Conservation (phyloP, 2,888 invertebrate species). For the Ryuthela nishihirai region DNA sequence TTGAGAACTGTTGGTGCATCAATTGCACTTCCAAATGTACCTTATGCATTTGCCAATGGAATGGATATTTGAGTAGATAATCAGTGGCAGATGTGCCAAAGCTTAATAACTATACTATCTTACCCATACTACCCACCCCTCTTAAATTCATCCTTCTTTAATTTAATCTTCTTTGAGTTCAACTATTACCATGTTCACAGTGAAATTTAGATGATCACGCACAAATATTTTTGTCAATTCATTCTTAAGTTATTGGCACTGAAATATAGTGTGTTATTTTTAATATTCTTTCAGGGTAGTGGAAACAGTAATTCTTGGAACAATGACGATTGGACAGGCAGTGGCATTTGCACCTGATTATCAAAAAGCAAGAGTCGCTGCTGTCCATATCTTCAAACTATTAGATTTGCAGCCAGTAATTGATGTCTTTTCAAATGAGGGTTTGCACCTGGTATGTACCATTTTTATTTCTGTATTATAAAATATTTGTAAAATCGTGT, state of each 20-base stretch:
- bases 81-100: too few relatives aligned
- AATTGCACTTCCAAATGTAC: too few relatives aligned
- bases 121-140: too few relatives aligned
- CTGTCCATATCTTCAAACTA: conserved; percentile 62
- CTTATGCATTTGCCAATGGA: too few relatives aligned
- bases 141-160: neutral
- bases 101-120: too few relatives aligned
- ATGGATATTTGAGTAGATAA: too few relatives aligned
- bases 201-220: neutral
- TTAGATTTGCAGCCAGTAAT: conserved; percentile 62
- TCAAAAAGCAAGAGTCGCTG: conserved; percentile 71
- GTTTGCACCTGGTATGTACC: conserved; percentile 37
- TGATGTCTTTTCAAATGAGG: conserved; percentile 41
- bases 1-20: too few relatives aligned
- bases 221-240: neutral
- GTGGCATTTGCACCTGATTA: conserved; percentile 74
- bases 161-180: neutral
- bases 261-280: too few relatives aligned
- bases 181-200: neutral
- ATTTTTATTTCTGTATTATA: too few relatives aligned
- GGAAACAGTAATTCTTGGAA: conserved; percentile 69
- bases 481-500: too few relatives aligned
- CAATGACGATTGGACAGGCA: conserved; percentile 75
- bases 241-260: neutral
- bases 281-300: conserved; percentile 59